Base-by-base conservation (phyloP, 2,888 invertebrate species). In the Apamea sordens region DNA sequence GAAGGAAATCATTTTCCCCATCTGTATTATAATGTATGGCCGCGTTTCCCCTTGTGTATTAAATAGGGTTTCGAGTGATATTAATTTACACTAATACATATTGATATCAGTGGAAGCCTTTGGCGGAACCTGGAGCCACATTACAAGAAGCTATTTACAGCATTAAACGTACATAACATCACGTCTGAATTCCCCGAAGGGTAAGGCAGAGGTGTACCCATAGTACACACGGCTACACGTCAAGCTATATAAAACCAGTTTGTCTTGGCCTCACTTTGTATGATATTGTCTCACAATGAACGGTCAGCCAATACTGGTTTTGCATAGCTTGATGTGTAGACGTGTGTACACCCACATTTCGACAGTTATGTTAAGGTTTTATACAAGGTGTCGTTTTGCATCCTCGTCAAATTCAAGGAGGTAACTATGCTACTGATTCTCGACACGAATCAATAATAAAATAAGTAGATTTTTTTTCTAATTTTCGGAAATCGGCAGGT, bases 71-170 rank as follows among this genome's bases (percentile, higher is more conserved):
- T 79, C 70, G 44, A 75, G 63, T 73, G 65, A 85, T 82, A 82
- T 83, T 88, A 84, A 79, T 86, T 75, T 86, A 79, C 78, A 77
- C n/a, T n/a, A 79, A 81, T 83, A 32, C 32, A 32, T 32, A 82
- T 79, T 89, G 77, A 70, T 82, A 84, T 77, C 50, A 8, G 21
- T 44, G 63, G 74, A 80, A 81, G 69, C 76, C 73, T 67, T 21
- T 28, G 44, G 47, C 13, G 59, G 28, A n/a, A 53, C 63, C 47
- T 65, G 69, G 36, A 74, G 53, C 5, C 32, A n/a, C 18, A 56
- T 56, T 32, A 65, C n/a, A 7, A 32, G 53, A 75, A 47, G 13
- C 24, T 67, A 4, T 61, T n/a, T 44, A 24, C 8, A 28, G 24
- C 44, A 61, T 80, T n/a, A 61, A 61, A 61, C 28, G 7, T 28